Base-by-base conservation (phyloP, 92 coral and sea anemone genomes). In the Hydrozoanthus gracilis region DNA sequence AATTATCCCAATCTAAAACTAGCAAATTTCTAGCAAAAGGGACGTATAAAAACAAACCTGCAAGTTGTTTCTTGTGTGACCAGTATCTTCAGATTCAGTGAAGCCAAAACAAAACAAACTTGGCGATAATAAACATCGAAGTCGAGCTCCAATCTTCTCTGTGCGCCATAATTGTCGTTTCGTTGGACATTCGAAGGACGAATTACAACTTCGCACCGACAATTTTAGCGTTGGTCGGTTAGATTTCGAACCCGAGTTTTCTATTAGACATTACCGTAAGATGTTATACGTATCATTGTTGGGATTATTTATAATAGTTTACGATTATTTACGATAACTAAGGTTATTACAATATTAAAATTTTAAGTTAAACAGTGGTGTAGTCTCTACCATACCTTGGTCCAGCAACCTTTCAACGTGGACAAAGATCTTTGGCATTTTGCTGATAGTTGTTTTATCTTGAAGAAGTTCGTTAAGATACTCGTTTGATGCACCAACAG, bases 341-440 rank as follows among this genome's bases (percentile, higher is more conserved):
- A 86, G 82, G 94, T 95, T 95, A 93, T 92, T 92, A 95, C 93
- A 93, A 95, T 77, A 91, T 93, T 92, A 93, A 87, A 89, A 64
- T 82, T 87, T 92, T 68, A 82, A 84, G 94, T 92, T 89, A 90
- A 55, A 76, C 69, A 51, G 69, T 72, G 67, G 82, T 73, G 60
- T 77, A 91, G 39, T 87, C 83, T 49, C 61, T 89, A 86, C 91
- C 79, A 78, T 95, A 97, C 99, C 99, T 97, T 97, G 98, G 89
- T 97, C 99, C 74, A 97, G 98, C 88, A 97, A 92, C 44, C 99
- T 88, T 84, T 97, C 99, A 77, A 95, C 96, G 93, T 97, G 99
- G 44, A 97, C 94, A 86, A 97, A 97, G 71, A 97, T 97, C 98
- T 97, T 97, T 89, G 99, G 99, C 99, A 97, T 97, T 93, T 97